Base-by-base conservation (phyloP, 1,140 invertebrate genomes). In the Ceratoteleas bidentatus region DNA sequence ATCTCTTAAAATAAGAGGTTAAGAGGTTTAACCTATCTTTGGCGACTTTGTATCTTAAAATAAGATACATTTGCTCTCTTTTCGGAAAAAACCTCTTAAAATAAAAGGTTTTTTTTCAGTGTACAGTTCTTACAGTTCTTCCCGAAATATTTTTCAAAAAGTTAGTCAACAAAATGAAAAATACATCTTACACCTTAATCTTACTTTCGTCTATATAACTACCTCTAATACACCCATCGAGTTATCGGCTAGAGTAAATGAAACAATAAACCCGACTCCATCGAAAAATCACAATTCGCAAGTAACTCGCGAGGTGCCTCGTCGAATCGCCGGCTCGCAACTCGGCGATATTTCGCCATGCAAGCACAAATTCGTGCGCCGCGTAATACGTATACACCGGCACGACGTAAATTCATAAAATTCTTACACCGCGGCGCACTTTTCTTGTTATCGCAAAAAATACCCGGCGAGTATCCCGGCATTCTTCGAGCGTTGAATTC, bases 391-490 rank as follows among this genome's bases (percentile, higher is more conserved):
- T 69, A 69, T 52, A 57, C 38, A n/a, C 15, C 40, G 24, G 24
- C 58, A 33, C 38, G 66, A 70, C 53, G 57, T 45, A 57, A 78
- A 70, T 78, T 69, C 65, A 58, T 70, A 58, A 78, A 60, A 78
- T 78, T 70, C 58, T 70, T 65, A 65, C 52, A 62, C 52, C 58
- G 16, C 33, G 47, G 16, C 43, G 66, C 54, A 78, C 34, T 53
- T 58, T 65, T 72, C 66, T 78, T 72, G 15, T 72, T 78, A 66
- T 47, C 38, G 34, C 45, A 66, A 78, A 78, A 72, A 78, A 66
- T 60, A 34, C 40, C n/a, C 53, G 0, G 43, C 6, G 45, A 70
- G 52, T 66, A 72, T 60, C 33, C 33, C 9, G 32, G 52, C 65
- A 65, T 72, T 78, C 40, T 72, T 62, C 32, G 52, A 53, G 65